phyloP scores from a whole-genome alignment of 2,113 vertebrate species.

The Oryzias melastigma region DNA sequence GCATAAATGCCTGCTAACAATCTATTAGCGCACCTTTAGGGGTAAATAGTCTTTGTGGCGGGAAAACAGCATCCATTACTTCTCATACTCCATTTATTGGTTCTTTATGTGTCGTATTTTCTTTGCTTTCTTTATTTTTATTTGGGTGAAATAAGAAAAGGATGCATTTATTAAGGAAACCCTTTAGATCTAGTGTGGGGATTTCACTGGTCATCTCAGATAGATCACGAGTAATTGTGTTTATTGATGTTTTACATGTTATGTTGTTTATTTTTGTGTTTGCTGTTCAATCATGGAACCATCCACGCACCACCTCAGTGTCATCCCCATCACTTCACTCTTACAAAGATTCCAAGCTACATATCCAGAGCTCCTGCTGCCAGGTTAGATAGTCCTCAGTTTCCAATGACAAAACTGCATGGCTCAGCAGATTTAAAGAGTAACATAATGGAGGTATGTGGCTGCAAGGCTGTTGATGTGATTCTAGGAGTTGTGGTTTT shows the following conservation, averaged over 20 bases:
- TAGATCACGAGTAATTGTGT: slow-evolving; percentile 6
- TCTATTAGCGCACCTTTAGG: not conserved
- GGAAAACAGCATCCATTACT: too few species aligned
- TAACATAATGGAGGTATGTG: slow-evolving; percentile 83
- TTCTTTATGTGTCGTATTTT: too few species aligned
- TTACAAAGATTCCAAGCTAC: slow-evolving; percentile 91
- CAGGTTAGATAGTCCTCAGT: slow-evolving; percentile 75
- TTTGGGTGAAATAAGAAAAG: too few species aligned
- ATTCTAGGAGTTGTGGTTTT: not conserved
- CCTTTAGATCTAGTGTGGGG: too few species aligned
- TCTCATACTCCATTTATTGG: too few species aligned
- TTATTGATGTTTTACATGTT: slow-evolving; percentile 31
- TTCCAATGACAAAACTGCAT: slow-evolving; percentile 77
- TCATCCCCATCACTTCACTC: slow-evolving; percentile 75
- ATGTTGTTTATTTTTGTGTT: slow-evolving; percentile 17
- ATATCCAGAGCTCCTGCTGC: slow-evolving; percentile 77
- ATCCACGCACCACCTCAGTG: slow-evolving; percentile 79
- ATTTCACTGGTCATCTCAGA: too few species aligned
- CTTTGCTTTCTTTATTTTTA: too few species aligned
- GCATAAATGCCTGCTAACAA: slow-evolving; percentile 20
- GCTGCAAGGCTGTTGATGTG: slow-evolving; percentile 16
- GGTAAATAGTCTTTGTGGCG: not conserved
- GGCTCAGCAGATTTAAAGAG: slow-evolving; percentile 73
- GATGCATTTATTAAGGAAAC: too few species aligned
- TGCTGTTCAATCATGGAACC: slow-evolving; percentile 25